These are phyloP conservation scores for Rhabdomys pumilio DNA, from an alignment of 2,797 vertebrate genomes.

Conservation along the genomic window DNA sequence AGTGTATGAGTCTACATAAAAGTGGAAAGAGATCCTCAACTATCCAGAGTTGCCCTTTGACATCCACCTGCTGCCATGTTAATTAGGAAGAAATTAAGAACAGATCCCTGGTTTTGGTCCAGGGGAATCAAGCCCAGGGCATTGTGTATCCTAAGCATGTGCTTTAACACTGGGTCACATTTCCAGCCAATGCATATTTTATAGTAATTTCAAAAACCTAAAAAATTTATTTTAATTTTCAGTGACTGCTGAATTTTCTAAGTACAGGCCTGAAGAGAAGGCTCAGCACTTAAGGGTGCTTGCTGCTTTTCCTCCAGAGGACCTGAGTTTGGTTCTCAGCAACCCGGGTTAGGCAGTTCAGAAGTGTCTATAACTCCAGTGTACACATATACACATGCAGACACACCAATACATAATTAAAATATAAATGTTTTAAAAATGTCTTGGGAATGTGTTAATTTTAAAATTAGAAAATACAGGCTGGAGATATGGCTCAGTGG, in stretches of 20 bases:
- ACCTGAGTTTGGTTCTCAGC: neutral
- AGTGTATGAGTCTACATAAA: neutral
- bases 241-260: constrained; percentile 36
- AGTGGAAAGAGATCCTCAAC: neutral
- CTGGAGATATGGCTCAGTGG: neutral
- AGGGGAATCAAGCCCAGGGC: neutral
- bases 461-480: neutral
- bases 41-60: neutral
- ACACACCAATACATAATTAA: neutral
- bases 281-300: neutral
- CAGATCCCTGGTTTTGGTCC: neutral
- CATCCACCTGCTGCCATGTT: neutral
- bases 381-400: neutral
- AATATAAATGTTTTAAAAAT: neutral
- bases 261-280: neutral
- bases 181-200: neutral
- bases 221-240: neutral
- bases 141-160: neutral
- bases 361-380: neutral
- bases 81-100: neutral
- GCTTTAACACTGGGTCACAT: neutral
- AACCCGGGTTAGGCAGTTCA: neutral
- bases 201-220: neutral
- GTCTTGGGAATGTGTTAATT: neutral
- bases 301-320: neutral